These are phyloP conservation scores for Tiliacea citrago DNA, from an alignment of 2,888 invertebrate species.

Conservation along the genomic window DNA sequence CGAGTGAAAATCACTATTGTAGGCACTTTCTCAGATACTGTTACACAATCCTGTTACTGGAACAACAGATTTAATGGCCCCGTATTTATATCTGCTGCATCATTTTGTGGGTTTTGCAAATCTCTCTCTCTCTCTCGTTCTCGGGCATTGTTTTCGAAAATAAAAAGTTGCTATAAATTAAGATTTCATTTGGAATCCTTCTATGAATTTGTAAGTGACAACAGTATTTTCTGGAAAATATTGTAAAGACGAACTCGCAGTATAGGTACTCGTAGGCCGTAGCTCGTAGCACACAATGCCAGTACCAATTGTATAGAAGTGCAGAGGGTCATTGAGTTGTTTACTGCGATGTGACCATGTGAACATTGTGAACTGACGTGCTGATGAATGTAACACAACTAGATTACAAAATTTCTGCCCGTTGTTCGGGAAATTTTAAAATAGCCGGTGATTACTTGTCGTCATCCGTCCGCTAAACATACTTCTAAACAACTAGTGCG, in stretches of 20 bases:
- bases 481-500: constrained; percentile 21
- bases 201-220: background rate
- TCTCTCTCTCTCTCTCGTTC: constrained; percentile 3
- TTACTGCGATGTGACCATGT: constrained; percentile 42
- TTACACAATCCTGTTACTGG: constrained; percentile 62
- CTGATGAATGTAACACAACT: constrained; percentile 48
- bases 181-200: background rate
- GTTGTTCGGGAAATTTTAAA: constrained; percentile 55
- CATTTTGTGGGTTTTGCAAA: constrained; percentile 34
- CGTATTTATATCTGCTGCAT: constrained; percentile 47
- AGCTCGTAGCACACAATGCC: background rate
- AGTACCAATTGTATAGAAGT: constrained; percentile 27
- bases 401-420: constrained; percentile 50
- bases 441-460: constrained; percentile 49
- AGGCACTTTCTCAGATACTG: constrained; percentile 58
- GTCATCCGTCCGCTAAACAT: constrained; percentile 43
- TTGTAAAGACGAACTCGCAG: background rate
- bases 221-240: background rate
- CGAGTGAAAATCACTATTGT: constrained; percentile 61
- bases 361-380: constrained; percentile 29
- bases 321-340: constrained; percentile 38
- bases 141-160: background rate
- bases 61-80: constrained; percentile 57
- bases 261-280: background rate
- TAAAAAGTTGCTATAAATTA: background rate